Base-by-base conservation (phyloP, 2,113 vertebrate species). In the Dendropsophus ebraccatus region DNA sequence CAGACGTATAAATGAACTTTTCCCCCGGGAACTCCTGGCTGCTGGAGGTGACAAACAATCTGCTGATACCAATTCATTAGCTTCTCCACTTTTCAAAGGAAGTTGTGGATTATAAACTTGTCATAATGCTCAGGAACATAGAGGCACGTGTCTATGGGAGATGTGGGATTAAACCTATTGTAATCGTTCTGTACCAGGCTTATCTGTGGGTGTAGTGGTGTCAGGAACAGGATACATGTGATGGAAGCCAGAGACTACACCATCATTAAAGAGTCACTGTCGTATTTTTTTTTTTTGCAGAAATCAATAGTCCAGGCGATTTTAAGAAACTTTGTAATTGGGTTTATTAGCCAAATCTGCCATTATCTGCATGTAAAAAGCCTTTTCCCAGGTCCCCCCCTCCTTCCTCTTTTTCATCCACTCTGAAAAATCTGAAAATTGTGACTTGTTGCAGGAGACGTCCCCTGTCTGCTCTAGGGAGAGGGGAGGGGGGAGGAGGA, bases 1-100 rank as follows among this genome's bases (percentile, higher is more conserved):
- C 95, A 96, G 93, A 93, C 96, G 92, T 90, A 93, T 91, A 89
- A 93, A 94, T 96, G 96, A 92, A 92, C 90, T 90, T 92, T 90
- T 95, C 95, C 96, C n/a, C 97, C 91, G 78, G 92, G 95, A 96
- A 96, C 95, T 95, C 92, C 89, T 87, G 90, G 91, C 86, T 92
- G 93, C 87, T 92, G 93, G 94, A 93, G 92, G 91, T 91, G 94
- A 90, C 93, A 92, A 35, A 83, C 89, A 0, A 9, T 92, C 91
- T 90, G 91, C 86, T 83, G 92, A 91, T 91, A 93, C 88, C 89
- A 91, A 94, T 94, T 94, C 92, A 88, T 0, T n/a, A 35, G 23
- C 72, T 47, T 54, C 54, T 69, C 58, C 41, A 65, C 28, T 50
- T 92, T 16, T 79, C 9, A 23, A 23, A 30, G 23, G 47, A 80